Evolutionary conservation across 2,888 invertebrate species (phyloP).

Genomic region (Cinara cedri): DNA sequence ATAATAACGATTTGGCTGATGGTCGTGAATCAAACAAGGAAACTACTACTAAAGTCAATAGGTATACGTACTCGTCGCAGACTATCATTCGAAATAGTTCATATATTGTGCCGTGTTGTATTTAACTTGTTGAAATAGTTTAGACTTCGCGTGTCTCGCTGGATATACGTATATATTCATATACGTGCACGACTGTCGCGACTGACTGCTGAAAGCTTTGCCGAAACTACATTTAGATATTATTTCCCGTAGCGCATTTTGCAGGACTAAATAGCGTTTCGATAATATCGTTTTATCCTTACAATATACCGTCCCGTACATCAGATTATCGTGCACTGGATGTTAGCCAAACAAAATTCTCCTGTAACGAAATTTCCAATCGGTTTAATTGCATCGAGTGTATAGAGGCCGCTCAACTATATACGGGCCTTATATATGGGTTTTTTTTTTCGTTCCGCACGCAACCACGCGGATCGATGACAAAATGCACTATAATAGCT

Average conservation of each 20-base stretch:
- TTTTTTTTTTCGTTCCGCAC: background rate
- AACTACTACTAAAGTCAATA: too few species aligned
- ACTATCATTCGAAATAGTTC: conserved; percentile 25
- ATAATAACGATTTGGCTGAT: background rate
- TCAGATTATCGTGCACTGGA: background rate
- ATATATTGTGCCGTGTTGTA: conserved; percentile 4
- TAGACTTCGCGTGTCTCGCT: background rate
- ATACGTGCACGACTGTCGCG: conserved; percentile 7
- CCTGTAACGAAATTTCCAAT: background rate
- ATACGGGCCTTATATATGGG: background rate
- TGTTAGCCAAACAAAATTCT: conserved; percentile 20
- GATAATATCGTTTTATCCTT: background rate
- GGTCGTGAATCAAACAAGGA: conserved; percentile 9
- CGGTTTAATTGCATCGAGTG: background rate
- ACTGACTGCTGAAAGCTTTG: conserved; percentile 3
- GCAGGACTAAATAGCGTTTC: background rate
- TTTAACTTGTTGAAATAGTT: conserved; percentile 25
- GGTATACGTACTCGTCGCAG: too few species aligned
- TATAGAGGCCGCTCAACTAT: background rate
- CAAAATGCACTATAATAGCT: background rate
- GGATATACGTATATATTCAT: too few species aligned
- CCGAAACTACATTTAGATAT: conserved; percentile 18
- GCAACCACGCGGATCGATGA: background rate
- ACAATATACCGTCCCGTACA: background rate
- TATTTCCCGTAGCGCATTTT: background rate